Percentiles rank a stretch among this genome's conserved stretches.
These are phyloP conservation scores for Caenorhabditis japonica DNA, from an alignment of 2,888 invertebrate genomes.

Conservation along the genomic window DNA sequence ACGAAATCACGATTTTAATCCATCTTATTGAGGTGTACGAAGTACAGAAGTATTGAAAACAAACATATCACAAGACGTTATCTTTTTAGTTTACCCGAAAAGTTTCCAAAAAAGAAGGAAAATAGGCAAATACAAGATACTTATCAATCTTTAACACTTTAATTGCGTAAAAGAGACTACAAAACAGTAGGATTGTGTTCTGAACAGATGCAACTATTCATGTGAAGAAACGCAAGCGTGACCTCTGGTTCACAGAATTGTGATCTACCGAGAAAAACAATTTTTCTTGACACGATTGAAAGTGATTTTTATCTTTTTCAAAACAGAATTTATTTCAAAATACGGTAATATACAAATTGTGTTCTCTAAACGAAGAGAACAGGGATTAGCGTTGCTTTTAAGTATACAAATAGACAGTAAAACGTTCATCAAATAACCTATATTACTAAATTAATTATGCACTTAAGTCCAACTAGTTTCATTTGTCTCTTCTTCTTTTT, in stretches of 20 bases:
- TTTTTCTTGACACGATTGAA: no score
- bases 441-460: slow-evolving; percentile 1
- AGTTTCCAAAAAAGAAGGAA: slow-evolving; percentile 8
- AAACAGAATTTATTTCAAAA: no score
- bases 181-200: no score
- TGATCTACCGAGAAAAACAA: no score
- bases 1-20: slow-evolving; percentile 22
- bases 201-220: slow-evolving; percentile 11
- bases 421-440: neutral
- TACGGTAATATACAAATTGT: neutral
- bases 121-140: slow-evolving; percentile 22
- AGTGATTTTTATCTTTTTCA: no score
- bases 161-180: slow-evolving; percentile 23
- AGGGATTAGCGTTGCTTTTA: neutral
- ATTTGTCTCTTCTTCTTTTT: slow-evolving; percentile 5
- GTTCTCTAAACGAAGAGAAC: neutral
- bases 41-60: slow-evolving; percentile 3
- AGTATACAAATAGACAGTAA: neutral
- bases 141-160: slow-evolving; percentile 24
- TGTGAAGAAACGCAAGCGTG: slow-evolving; percentile 14
- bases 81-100: slow-evolving; percentile 12
- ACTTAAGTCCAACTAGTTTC: slow-evolving; percentile 25
- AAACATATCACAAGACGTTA: slow-evolving; percentile 17
- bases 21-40: slow-evolving; percentile 14
- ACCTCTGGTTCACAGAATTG: slow-evolving; percentile 24